Conservation (phyloP, 1,140 invertebrate species). For the Meloidogyne chitwoodi region DNA sequence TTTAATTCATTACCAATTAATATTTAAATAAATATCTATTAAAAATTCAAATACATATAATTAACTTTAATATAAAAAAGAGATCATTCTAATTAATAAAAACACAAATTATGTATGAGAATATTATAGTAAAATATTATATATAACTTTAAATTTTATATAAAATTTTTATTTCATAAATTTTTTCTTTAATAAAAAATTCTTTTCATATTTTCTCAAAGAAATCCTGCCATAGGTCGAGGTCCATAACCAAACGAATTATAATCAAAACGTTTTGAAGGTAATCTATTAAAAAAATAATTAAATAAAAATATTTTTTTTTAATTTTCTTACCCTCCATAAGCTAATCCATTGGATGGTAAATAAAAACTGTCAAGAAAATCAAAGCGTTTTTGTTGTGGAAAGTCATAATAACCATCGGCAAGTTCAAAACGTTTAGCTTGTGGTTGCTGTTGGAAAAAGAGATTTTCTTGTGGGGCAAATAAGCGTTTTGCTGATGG, state of each 20-base stretch:
- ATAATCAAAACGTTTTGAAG: background rate
- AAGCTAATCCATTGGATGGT: background rate
- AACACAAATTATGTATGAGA: background rate
- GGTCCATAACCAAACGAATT: background rate
- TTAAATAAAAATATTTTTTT: background rate
- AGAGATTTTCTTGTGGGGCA: background rate
- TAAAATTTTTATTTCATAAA: background rate
- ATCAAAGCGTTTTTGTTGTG: background rate
- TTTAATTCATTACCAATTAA: too few relatives aligned
- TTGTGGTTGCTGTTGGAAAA: background rate
- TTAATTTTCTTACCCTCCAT: background rate
- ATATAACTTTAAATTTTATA: background rate
- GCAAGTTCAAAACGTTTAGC: background rate
- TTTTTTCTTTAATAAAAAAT: background rate
- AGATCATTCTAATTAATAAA: too few relatives aligned
- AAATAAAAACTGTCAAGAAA: background rate
- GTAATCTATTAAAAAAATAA: background rate
- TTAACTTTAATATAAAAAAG: too few relatives aligned
- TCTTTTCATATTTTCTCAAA: background rate
- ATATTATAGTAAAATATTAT: too few relatives aligned
- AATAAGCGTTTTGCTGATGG: background rate
- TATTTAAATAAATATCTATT: too few relatives aligned
- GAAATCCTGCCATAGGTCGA: background rate
- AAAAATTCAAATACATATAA: too few relatives aligned
- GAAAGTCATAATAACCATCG: background rate